Evolutionary conservation across 2,113 vertebrate species (phyloP), one percentile per base, ranked within the genome.

Genomic region (Gobius niger): DNA sequence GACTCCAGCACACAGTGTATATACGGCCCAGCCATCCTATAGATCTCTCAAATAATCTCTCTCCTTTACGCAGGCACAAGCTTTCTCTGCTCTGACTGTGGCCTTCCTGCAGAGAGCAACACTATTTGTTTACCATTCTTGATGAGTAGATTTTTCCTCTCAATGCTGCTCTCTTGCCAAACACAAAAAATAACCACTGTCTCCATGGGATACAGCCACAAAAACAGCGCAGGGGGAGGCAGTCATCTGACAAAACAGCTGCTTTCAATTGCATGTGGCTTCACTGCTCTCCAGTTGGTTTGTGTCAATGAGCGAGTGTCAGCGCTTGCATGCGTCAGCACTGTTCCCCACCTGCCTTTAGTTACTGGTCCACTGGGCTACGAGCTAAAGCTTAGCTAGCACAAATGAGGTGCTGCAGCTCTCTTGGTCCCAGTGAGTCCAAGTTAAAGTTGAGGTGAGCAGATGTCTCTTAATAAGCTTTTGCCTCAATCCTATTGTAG

Each of bases 121-220:
- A 77, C 77, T 85, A 80, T 91, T 91, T 91, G 88, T 89, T 89
- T 86, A 88, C 82, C 81, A 71, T 83, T 86, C 82, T 73, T 80
- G 64, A 68, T 91, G 90, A 92, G 88, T 80, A 81, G 86, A 87
- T 91, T 93, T 93, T 92, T 92, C 91, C 92, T 82, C 84, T 90
- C 77, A 72, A 34, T 90, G 63, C 74, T 72, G 68, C n/a, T 10
- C 82, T 34, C 24, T 34, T 80, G 82, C 88, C 84, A 90, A 91
- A 90, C 87, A 84, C 82, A 88, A 85, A 87, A 88, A 91, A 91
- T 82, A 87, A 88, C 78, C 52, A 24, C 66, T 41, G 81, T 92
- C 83, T 82, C 90, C 88, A 86, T 82, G 89, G 92, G 91, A 91
- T 85, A 92, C 86, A 56, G 83, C 64, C 75, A 76, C 82, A 87